Conservation (phyloP, 2,113 vertebrate genomes). For the Xenopus borealis region DNA sequence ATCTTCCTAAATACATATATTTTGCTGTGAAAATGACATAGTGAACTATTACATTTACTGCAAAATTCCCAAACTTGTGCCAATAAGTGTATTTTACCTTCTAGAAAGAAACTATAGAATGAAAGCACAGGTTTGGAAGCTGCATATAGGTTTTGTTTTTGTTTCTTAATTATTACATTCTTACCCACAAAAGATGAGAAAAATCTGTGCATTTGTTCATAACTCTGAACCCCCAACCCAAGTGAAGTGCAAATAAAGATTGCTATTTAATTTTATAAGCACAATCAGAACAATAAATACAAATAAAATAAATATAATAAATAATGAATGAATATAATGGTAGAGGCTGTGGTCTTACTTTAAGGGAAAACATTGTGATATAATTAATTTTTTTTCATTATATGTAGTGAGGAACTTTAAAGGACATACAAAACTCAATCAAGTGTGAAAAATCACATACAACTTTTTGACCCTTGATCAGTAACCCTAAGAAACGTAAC, state of each 20-base stretch:
- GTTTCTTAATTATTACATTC: constrained; percentile 19
- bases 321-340: too few relatives aligned
- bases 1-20: constrained; percentile 58
- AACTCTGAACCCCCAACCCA: background rate
- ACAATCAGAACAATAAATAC: constrained; percentile 11
- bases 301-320: constrained; percentile 5
- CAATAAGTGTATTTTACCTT: constrained; percentile 19
- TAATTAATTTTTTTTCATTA: constrained; percentile 25
- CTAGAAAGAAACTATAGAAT: constrained; percentile 7
- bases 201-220: background rate
- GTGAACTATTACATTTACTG: constrained; percentile 52
- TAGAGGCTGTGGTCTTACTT: constrained; percentile 25
- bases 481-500: constrained; percentile 36
- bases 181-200: background rate
- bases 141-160: background rate
- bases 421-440: constrained; percentile 10
- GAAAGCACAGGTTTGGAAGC: constrained; percentile 39
- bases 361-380: constrained; percentile 38
- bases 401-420: constrained; percentile 31
- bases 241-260: background rate
- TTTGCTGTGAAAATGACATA: constrained; percentile 70
- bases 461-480: constrained; percentile 17
- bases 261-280: constrained; percentile 11
- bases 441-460: constrained; percentile 13
- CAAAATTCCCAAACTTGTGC: constrained; percentile 54